phyloP scores from a whole-genome alignment of 92 coral and sea anemone species.

The Epizoanthus scotinus region DNA sequence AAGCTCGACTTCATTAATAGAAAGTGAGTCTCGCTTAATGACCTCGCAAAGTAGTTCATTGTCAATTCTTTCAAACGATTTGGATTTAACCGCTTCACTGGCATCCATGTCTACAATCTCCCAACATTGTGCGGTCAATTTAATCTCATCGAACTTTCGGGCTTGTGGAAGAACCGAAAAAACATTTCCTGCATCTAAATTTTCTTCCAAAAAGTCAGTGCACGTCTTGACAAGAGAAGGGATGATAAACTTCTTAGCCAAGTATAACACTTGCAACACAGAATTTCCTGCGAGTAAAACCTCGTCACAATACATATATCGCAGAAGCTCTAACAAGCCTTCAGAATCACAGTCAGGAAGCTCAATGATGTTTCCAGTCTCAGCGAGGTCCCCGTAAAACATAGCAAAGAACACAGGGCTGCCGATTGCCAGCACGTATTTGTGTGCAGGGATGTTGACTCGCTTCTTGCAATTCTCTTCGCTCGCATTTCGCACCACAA shows the following conservation, averaged over 20 bases:
- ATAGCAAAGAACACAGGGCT: constrained; percentile 64
- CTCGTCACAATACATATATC: constrained; percentile 52
- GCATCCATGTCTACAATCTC: constrained; percentile 45
- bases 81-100: constrained; percentile 48
- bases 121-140: constrained; percentile 50
- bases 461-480: constrained; percentile 2
- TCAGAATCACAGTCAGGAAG: constrained; percentile 57
- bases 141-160: constrained; percentile 47
- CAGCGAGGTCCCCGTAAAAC: constrained; percentile 61
- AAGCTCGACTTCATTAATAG: constrained; percentile 27
- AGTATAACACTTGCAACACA: constrained; percentile 55
- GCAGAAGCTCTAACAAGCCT: constrained; percentile 49
- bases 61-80: constrained; percentile 20
- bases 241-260: constrained; percentile 56
- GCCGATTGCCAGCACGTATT: constrained; percentile 56
- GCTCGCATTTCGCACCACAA: constrained; percentile 32
- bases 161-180: constrained; percentile 51
- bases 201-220: constrained; percentile 44
- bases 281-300: constrained; percentile 38
- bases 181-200: constrained; percentile 48
- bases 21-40: constrained; percentile 32
- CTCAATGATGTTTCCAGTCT: constrained; percentile 39
- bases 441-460: constrained; percentile 54
- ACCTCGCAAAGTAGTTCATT: constrained; percentile 31
- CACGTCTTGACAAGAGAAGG: constrained; percentile 51